Conservation (phyloP, 2,797 vertebrate genomes). For the Chelidonichthys spinosus region DNA sequence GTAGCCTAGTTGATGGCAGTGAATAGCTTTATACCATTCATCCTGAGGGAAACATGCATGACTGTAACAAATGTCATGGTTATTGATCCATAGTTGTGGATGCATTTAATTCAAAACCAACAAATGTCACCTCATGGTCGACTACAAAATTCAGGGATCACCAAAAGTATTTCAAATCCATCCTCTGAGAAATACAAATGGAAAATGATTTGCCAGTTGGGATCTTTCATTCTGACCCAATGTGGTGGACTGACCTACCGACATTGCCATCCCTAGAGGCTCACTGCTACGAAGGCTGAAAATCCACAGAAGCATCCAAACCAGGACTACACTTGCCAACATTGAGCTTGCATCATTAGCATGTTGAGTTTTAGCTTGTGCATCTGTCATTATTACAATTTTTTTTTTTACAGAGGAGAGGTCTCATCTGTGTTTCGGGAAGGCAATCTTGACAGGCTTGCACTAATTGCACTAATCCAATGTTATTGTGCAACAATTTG, state of each 20-base stretch:
- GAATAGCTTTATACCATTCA: background rate
- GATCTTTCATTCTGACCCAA: background rate
- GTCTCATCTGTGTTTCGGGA: conserved; percentile 15
- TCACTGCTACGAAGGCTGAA: background rate
- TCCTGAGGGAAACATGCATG: background rate
- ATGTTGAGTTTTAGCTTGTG: conserved; percentile 5
- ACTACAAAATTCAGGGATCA: background rate
- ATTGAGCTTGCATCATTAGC: conserved; percentile 15
- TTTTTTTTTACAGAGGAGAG: background rate
- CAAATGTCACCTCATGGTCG: background rate
- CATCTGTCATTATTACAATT: conserved; percentile 17
- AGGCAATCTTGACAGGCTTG: conserved; percentile 30
- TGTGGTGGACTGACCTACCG: background rate
- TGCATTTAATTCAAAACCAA: background rate
- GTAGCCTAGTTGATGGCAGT: background rate
- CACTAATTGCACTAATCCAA: conserved; percentile 28
- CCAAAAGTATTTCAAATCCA: background rate
- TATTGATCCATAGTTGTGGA: background rate
- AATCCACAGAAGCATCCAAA: background rate
- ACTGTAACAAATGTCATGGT: background rate
- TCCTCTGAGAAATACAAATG: conserved; percentile 4
- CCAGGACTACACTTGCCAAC: background rate
- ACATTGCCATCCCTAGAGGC: background rate
- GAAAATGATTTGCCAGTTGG: background rate
- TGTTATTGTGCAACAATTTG: conserved; percentile 31